phyloP scores from a whole-genome alignment of 2,113 vertebrate species.

The Hypocryptadius cinnamomeus region DNA sequence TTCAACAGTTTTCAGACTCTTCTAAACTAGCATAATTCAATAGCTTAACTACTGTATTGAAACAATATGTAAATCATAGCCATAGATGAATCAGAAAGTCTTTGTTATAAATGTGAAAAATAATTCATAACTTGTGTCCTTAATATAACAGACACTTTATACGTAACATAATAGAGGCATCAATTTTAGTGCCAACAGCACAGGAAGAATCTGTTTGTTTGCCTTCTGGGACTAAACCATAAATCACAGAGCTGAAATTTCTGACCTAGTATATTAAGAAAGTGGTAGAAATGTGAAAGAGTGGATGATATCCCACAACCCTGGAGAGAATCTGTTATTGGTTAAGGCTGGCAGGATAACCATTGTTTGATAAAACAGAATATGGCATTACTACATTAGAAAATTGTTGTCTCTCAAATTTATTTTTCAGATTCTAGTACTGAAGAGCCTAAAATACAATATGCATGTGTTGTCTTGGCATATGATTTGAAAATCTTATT shows the following conservation, averaged over 20 bases:
- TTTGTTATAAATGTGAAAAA: not conserved
- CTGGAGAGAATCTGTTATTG: not conserved
- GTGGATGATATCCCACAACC: not conserved
- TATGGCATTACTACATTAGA: not conserved
- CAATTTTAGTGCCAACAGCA: not conserved
- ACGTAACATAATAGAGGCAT: not conserved
- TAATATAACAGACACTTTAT: not conserved
- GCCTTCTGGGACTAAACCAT: not conserved
- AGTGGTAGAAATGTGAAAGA: not conserved
- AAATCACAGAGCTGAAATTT: not conserved
- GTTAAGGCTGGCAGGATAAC: not conserved
- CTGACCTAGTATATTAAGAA: not conserved
- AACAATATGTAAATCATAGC: not conserved
- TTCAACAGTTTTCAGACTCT: not conserved
- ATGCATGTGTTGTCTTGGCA: not conserved
- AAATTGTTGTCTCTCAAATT: not conserved
- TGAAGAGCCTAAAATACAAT: not conserved
- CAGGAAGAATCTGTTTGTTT: not conserved
- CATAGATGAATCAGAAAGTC: not conserved
- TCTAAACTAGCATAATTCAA: too few species aligned
- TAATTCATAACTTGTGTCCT: not conserved
- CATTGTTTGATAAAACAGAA: not conserved
- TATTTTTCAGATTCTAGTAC: not conserved
- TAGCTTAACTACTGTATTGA: not conserved
- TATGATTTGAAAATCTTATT: not conserved